Conservation (phyloP, 2,797 vertebrate genomes). For the Loris lydekkerianus region DNA sequence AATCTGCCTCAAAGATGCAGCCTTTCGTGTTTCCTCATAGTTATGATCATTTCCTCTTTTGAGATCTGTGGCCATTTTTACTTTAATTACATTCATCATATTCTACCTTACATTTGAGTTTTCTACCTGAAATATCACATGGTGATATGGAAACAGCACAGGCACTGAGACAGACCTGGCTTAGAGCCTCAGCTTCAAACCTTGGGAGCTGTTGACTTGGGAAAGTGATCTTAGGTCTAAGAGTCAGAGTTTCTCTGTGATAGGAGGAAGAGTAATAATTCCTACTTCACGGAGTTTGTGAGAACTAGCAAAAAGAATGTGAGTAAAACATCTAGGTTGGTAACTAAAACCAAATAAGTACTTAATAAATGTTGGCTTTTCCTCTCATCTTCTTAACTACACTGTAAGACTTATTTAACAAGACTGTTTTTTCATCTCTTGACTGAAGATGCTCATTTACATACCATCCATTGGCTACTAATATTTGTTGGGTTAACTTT, state of each 20-base stretch:
- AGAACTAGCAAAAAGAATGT: not conserved
- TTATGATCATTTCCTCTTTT: not conserved
- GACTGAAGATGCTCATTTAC: not conserved
- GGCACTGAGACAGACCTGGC: not conserved
- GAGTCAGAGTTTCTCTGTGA: not conserved
- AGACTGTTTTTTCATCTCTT: not conserved
- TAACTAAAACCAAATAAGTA: not conserved
- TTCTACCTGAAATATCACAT: not conserved
- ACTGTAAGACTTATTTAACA: not conserved
- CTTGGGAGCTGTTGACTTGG: not conserved
- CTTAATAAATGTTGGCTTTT: not conserved
- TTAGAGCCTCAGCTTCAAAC: not conserved
- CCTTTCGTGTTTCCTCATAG: not conserved
- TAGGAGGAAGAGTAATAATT: not conserved
- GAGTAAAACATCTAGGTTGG: not conserved
- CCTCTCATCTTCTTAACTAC: not conserved
- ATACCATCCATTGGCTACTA: not conserved
- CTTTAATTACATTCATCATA: not conserved
- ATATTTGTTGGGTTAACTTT: not conserved
- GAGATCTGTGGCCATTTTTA: constrained; percentile 17
- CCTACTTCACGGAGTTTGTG: not conserved
- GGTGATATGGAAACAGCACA: not conserved
- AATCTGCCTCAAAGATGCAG: not conserved
- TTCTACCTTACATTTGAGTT: not conserved
- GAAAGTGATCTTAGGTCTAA: not conserved